These are phyloP conservation scores for Aphidius ervi DNA, from an alignment of 1,140 invertebrate species.

Conservation along the genomic window DNA sequence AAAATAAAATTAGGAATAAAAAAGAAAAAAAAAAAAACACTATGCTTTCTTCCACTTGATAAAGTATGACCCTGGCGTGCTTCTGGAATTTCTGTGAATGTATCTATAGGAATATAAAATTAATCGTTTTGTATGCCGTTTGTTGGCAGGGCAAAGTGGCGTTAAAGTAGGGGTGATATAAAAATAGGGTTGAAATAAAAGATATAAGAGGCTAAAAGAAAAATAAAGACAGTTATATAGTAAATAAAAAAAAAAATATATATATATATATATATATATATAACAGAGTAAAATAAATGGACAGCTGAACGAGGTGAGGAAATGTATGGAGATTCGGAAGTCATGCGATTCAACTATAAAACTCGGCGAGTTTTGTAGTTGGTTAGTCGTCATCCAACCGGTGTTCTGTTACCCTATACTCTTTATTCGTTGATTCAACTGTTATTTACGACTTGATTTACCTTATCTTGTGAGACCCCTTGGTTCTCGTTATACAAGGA, in stretches of 20 bases:
- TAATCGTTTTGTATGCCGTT: conserved; percentile 31
- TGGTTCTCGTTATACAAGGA: conserved; percentile 28
- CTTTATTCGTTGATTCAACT: conserved; percentile 47
- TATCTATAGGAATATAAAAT: conserved; percentile 44
- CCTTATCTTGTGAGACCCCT: conserved; percentile 47
- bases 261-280: not conserved
- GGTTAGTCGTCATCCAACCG: conserved; percentile 41
- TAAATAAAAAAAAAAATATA: conserved; percentile 34
- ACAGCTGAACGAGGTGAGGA: conserved; percentile 27
- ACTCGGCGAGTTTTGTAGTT: conserved; percentile 52
- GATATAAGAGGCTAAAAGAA: conserved; percentile 12
- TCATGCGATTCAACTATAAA: conserved; percentile 56
- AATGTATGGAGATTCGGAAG: conserved; percentile 52
- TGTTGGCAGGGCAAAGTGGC: conserved; percentile 8
- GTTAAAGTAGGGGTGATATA: conserved; percentile 10
- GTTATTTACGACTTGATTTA: conserved; percentile 55
- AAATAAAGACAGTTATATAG: conserved; percentile 34
- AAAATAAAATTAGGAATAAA: not conserved
- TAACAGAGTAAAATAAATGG: conserved; percentile 22
- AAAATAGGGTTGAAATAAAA: conserved; percentile 10
- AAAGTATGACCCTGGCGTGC: conserved; percentile 39
- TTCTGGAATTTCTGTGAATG: conserved; percentile 19
- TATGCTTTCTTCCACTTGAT: conserved; percentile 11
- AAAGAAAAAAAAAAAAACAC: not conserved
- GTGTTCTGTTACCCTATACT: conserved; percentile 29